These are phyloP conservation scores for Sicus ferrugineus DNA, from an alignment of 2,888 invertebrate species.

Conservation along the genomic window DNA sequence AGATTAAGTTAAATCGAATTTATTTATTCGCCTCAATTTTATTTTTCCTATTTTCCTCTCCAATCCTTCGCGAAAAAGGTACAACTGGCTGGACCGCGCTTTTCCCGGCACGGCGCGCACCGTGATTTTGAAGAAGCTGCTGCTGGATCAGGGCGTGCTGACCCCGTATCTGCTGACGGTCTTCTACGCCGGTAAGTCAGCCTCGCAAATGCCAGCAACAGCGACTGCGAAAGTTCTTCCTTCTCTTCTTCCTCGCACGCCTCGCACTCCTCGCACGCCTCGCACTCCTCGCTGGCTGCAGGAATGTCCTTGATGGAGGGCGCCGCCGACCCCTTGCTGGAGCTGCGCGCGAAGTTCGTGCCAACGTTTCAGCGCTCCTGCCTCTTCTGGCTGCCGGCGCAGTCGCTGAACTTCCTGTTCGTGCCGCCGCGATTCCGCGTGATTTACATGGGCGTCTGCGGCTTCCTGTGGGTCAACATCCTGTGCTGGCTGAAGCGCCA, in stretches of 20 bases:
- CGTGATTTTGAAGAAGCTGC: slow-evolving; percentile 73
- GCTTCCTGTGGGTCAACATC: slow-evolving; percentile 86
- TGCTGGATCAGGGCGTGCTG: slow-evolving; percentile 79
- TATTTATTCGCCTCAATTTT: not conserved
- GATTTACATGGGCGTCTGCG: slow-evolving; percentile 78
- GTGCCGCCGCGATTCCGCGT: slow-evolving; percentile 78
- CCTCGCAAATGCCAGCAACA: not conserved
- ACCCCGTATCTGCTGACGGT: slow-evolving; percentile 75
- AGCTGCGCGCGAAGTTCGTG: slow-evolving; percentile 75
- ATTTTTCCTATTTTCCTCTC: not conserved
- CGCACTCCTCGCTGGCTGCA: slow-evolving; percentile 51
- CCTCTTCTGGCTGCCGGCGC: slow-evolving; percentile 84
- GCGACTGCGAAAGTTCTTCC: not conserved
- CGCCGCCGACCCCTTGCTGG: slow-evolving; percentile 74
- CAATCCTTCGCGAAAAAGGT: slow-evolving; percentile 67
- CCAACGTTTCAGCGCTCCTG: slow-evolving; percentile 80
- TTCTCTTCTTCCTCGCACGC: too few relatives aligned
- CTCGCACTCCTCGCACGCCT: slow-evolving; percentile 13
- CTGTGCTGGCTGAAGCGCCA: slow-evolving; percentile 81
- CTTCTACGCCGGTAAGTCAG: slow-evolving; percentile 74
- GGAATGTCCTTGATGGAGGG: slow-evolving; percentile 80
- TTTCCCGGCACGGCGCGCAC: slow-evolving; percentile 72
- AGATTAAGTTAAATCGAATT: not conserved
- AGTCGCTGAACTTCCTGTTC: slow-evolving; percentile 78
- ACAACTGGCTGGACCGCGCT: slow-evolving; percentile 77